Evolutionary conservation across 1,140 invertebrate genomes (phyloP).

Genomic region (Sinella curviseta): DNA sequence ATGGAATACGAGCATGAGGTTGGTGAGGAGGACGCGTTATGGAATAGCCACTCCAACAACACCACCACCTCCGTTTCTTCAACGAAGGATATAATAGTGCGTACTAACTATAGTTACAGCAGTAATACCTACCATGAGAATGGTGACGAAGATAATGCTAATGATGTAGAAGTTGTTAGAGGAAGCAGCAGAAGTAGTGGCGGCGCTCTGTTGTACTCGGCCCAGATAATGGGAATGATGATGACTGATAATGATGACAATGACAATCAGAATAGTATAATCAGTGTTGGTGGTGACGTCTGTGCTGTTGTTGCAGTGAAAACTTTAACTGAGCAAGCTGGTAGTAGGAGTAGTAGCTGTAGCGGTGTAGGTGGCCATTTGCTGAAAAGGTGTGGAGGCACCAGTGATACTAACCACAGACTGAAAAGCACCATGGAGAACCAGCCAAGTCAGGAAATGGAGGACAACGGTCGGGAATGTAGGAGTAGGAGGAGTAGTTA

Average conservation of each 20-base stretch:
- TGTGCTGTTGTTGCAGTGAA: too few species aligned
- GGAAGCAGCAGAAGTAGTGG: background rate
- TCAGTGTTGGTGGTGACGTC: background rate
- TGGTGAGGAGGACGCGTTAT: background rate
- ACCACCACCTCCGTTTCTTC: too few species aligned
- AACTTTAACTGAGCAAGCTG: too few species aligned
- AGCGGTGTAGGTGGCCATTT: background rate
- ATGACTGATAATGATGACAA: constrained; percentile 1
- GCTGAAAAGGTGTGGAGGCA: background rate
- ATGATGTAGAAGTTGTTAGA: background rate
- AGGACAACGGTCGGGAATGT: background rate
- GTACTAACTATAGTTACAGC: background rate
- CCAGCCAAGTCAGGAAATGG: background rate
- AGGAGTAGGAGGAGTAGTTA: too few species aligned
- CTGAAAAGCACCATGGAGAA: background rate
- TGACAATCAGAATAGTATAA: background rate
- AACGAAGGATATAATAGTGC: too few species aligned
- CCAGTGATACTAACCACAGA: constrained; percentile 7
- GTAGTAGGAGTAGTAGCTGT: too few species aligned
- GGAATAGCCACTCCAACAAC: too few species aligned
- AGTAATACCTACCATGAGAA: background rate
- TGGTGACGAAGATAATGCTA: background rate
- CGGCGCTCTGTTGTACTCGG: background rate
- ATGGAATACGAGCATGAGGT: constrained; percentile 10
- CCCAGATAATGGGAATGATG: constrained; percentile 5